Evolutionary conservation across 1,140 invertebrate genomes (phyloP), one percentile per base, ranked within the genome.

Genomic region (Scaptomyza graminum): DNA sequence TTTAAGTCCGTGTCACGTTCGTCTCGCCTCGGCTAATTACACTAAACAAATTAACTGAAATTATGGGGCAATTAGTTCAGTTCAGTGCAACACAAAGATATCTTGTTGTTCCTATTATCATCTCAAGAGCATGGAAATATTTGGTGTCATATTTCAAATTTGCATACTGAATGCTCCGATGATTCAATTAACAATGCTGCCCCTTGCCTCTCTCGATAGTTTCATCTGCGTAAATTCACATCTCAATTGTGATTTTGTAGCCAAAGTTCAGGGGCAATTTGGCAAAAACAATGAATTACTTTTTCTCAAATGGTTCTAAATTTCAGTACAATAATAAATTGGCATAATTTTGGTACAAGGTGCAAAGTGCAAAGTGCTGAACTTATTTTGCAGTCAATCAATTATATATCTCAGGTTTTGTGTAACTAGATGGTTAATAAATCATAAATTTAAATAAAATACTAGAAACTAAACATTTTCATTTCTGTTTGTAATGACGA

Each of bases 251-350:
- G 34, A 66, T 67, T 12, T 67, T 47, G 25, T 25, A 46, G 44
- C 62, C 57, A 68, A 61, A 62, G 70, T 73, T 73, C 70, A 68
- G 50, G 70, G 70, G 50, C 70, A 73, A 73, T 73, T 73, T 73
- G 64, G 64, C 64, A 61, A 61, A 67, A 68, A 68, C 64, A 61
- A 49, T 25, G 34, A 47, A 28, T 31, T 5, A 31, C 28, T 31
- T 31, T 5, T 6, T 7, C 28, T 0, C 3, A 31, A 31, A 31
- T 31, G 47, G 44, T 18, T n/a, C 18, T 22, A 8, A 12, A 39
- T 15, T 34, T 34, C 6, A 64, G 13, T 55, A 37, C 28, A 41
- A 47, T 9, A 39, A 51, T 50, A 37, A 71, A 71, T 59, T 59
- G 61, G 11, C 28, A n/a, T 41, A 31, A 62, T 49, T 63, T 63